These are phyloP conservation scores for Heterodera carotae DNA, from an alignment of 1,140 invertebrate species.

Conservation along the genomic window DNA sequence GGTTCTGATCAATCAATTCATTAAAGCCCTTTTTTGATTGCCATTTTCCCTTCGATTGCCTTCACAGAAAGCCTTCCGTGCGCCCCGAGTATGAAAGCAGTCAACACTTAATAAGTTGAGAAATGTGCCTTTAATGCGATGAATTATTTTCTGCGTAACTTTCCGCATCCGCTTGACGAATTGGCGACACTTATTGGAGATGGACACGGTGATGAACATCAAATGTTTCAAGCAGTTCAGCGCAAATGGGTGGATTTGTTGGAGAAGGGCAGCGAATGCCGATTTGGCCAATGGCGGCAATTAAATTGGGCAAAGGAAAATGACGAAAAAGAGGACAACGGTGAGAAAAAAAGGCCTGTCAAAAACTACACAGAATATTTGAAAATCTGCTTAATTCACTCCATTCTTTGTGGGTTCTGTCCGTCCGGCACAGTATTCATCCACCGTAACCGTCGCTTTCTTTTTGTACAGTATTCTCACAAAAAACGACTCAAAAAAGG, in stretches of 20 bases:
- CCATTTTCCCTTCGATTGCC: neutral
- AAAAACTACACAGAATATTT: no score
- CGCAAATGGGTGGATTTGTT: neutral
- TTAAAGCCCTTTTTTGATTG: neutral
- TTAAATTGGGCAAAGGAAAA: neutral
- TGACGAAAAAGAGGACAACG: neutral
- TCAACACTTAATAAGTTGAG: neutral
- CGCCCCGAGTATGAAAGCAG: neutral
- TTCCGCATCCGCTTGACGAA: conserved; percentile 3
- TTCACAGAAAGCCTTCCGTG: neutral
- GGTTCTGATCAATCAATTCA: no score
- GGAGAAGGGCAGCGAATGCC: neutral
- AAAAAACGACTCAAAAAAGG: neutral
- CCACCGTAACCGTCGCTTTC: neutral
- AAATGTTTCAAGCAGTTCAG: neutral
- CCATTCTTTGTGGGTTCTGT: neutral
- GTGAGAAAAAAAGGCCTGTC: neutral
- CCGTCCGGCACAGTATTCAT: no score
- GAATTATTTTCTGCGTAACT: conserved; percentile 5
- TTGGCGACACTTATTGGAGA: neutral
- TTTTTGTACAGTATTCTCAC: neutral
- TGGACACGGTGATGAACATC: neutral
- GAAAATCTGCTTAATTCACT: no score
- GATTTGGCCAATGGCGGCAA: neutral
- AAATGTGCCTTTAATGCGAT: neutral